A percentile compares a stretch with the other conserved stretches of the same genome.
Evolutionary conservation across 2,888 invertebrate genomes (phyloP).

Genomic region (Reticulitermes lucifugus): DNA sequence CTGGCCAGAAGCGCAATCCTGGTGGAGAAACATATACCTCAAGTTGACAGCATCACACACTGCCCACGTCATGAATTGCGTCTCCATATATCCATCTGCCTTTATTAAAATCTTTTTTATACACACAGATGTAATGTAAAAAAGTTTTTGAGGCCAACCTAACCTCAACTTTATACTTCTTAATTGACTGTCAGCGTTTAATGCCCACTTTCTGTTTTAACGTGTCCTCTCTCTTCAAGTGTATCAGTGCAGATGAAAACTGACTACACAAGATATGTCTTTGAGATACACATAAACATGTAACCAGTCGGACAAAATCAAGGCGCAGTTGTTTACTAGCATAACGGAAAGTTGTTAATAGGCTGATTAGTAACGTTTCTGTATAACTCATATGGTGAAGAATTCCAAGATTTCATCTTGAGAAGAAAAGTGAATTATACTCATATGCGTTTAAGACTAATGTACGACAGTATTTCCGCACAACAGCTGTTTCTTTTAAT

Average conservation of each 20-base stretch:
- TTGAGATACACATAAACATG: constrained; percentile 26
- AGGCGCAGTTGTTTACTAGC: constrained; percentile 15
- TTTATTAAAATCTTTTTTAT: constrained; percentile 45
- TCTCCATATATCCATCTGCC: constrained; percentile 46
- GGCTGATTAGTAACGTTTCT: not conserved
- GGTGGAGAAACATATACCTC: constrained; percentile 29
- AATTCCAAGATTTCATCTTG: not conserved
- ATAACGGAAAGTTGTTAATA: constrained; percentile 30
- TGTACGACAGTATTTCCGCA: too few relatives aligned
- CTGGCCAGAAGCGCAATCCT: not conserved
- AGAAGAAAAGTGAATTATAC: not conserved
- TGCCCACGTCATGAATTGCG: constrained; percentile 28
- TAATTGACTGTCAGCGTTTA: constrained; percentile 46
- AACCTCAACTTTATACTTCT: constrained; percentile 29
- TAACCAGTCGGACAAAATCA: constrained; percentile 6
- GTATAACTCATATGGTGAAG: not conserved
- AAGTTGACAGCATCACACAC: constrained; percentile 25
- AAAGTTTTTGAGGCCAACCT: constrained; percentile 20
- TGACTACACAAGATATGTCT: constrained; percentile 28
- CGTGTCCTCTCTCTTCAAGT: constrained; percentile 20
- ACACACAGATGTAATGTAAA: constrained; percentile 17
- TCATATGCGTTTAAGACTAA: not conserved
- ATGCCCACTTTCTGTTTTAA: constrained; percentile 36
- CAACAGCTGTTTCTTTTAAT: too few relatives aligned
- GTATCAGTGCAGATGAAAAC: constrained; percentile 13